Evolutionary conservation across 2,888 invertebrate genomes (phyloP).

Genomic region (Lomographa bimaculata): DNA sequence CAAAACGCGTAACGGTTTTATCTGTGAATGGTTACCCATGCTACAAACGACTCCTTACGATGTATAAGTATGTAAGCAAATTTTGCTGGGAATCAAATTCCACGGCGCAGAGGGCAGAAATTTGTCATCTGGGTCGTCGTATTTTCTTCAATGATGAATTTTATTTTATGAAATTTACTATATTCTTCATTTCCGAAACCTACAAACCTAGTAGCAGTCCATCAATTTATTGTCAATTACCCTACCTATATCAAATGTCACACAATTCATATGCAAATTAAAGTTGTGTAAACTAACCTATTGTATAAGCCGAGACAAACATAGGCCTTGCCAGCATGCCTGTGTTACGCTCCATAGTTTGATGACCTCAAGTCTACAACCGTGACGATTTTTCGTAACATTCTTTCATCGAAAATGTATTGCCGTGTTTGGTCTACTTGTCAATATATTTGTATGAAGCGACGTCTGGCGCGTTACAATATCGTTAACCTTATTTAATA

Average conservation of each 20-base stretch:
- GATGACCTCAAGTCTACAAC: constrained; percentile 12
- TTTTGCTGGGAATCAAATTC: too few species aligned
- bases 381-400: constrained; percentile 25
- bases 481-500: too few species aligned
- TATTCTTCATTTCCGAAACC: too few species aligned
- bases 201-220: not conserved
- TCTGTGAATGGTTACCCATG: too few species aligned
- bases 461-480: not conserved
- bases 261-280: constrained; percentile 20
- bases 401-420: constrained; percentile 22
- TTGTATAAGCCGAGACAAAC: constrained; percentile 18
- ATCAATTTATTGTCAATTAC: constrained; percentile 16
- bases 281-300: constrained; percentile 23
- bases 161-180: too few species aligned
- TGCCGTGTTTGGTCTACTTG: constrained; percentile 12
- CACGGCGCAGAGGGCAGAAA: too few species aligned
- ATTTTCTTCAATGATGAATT: too few species aligned
- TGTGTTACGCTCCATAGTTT: constrained; percentile 16
- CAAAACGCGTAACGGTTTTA: too few species aligned
- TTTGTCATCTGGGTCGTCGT: too few species aligned
- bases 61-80: too few species aligned
- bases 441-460: constrained; percentile 2
- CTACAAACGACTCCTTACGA: too few species aligned
- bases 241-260: constrained; percentile 12
- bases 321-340: constrained; percentile 8